Evolutionary conservation across 2,888 invertebrate species (phyloP), one percentile per base, ranked within the genome.

Genomic region (Galeopsomyia nigrocyanea): DNA sequence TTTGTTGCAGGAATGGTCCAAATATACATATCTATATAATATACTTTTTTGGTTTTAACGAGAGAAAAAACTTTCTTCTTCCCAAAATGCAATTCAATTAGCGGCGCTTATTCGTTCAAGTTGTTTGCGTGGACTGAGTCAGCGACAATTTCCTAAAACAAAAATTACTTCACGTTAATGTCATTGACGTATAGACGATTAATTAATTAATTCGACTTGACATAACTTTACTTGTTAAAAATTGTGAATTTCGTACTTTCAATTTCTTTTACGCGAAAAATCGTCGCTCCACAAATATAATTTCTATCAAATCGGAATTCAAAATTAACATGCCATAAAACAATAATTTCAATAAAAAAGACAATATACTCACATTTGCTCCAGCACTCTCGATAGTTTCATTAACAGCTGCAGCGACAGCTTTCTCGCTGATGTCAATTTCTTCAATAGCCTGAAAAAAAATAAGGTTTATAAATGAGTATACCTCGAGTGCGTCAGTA

Each of bases 21-120:
- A 86, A 86, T 85, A 84, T 85, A 84, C 84, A 86, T 85, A 86
- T 84, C 84, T 86, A 85, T 86, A 84, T 84, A 84, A 85, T 86
- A 86, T 85, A 84, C 81, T 73, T 75, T 79, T 86, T 86, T 85
- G 86, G 85, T 86, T 86, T 86, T 86, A 85, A 85, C 84, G 86
- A 86, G 84, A 85, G 83, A 85, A 85, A 85, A 85, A 85, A 85
- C 80, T 82, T 85, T 86, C 83, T 85, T 84, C 83, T 85, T 85
- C 83, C 83, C 84, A 86, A 85, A 85, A 83, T 86, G 83, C 82
- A 85, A 83, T 84, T 84, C 82, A 80, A 78, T 82, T 83, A 81
- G 79, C 78, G 82, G 79, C 79, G 81, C 77, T 85, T 86, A 86
- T 83, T 86, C 86, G 79, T 83, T 84, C 78, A 82, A 79, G 78